Conservation (phyloP, 2,888 invertebrate species). For the Sphaerophoria rueppellii region DNA sequence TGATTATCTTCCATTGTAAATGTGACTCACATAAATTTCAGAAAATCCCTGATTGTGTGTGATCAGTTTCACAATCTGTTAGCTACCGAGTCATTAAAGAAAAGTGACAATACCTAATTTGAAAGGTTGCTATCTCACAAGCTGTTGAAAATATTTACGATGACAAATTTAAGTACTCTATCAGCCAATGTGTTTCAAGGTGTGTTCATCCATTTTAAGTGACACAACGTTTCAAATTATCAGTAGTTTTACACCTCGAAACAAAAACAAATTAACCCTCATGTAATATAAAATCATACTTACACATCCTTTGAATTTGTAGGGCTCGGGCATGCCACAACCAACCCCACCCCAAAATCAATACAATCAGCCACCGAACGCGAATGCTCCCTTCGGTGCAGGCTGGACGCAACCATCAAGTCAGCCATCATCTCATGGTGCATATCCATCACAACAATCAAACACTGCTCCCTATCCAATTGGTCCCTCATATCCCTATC, state of each 20-base stretch:
- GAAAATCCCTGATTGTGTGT: conserved; percentile 37
- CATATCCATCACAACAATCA: conserved; percentile 72
- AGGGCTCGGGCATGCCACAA: conserved; percentile 82
- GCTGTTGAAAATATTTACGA: not conserved
- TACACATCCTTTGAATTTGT: conserved; percentile 76
- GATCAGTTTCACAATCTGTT: conserved; percentile 15
- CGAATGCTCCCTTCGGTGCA: conserved; percentile 80
- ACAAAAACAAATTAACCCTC: conserved; percentile 7
- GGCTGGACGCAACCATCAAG: conserved; percentile 78
- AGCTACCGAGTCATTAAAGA: conserved; percentile 11
- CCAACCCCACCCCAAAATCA: conserved; percentile 76
- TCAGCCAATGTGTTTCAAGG: too few species aligned
- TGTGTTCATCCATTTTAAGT: not conserved
- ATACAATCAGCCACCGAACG: conserved; percentile 58
- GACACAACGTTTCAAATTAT: conserved; percentile 52
- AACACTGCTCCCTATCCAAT: conserved; percentile 74
- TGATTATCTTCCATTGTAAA: not conserved
- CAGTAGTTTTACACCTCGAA: not conserved
- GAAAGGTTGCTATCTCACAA: conserved; percentile 11
- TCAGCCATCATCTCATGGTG: conserved; percentile 73
- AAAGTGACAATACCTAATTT: conserved; percentile 7
- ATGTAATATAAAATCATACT: conserved; percentile 10
- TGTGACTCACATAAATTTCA: conserved; percentile 47
- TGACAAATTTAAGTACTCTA: not conserved
- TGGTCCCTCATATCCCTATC: conserved; percentile 74